Base-by-base conservation (phyloP, 2,797 vertebrate genomes). In the Danio albolineatus region DNA sequence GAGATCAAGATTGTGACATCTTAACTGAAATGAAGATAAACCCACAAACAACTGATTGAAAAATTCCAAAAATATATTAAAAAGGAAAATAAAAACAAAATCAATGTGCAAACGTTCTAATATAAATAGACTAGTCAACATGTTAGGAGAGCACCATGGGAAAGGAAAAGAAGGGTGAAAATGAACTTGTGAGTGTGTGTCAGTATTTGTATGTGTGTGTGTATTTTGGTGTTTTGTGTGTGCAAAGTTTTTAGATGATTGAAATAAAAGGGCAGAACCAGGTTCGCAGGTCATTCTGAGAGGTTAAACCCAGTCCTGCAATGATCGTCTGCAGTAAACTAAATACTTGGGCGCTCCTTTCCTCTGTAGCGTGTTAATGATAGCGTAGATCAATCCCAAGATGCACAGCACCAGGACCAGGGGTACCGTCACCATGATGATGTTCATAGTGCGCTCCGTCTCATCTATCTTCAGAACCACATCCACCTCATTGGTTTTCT, bases 221-320 rank as follows among this genome's bases (percentile, higher is more conserved):
- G 28, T 28, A 75, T 60, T 66, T 66, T 76, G 69, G 28, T 48
- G 79, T 59, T 41, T 19, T 59, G 9, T 71, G 48, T 62, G 82
- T 66, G 78, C 56, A 76, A 71, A 46, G 51, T 82, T 70, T 67
- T 64, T 51, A 44, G 21, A n/a, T 21, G 41, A 60, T 57, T 77
- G 54, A 19, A 81, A 85, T 72, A 56, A 49, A 53, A 78, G 10
- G 51, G 39, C 66, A 84, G 83, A 85, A 85, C 83, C 77, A 44
- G 70, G 76, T 79, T 83, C 51, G 66, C 9, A 59, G 82, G 81
- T 79, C 70, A 6, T 78, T 70, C 21, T 28, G 54, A 80, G 0
- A 61, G 85, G 73, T 98, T 95, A 99, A 87, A 99, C 98, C 98
- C 98, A 99, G 85, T 98, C 96, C 92, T 99, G 97, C 90, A 99